phyloP scores from a whole-genome alignment of 2,888 invertebrate genomes.

The Melanostoma mellinum region DNA sequence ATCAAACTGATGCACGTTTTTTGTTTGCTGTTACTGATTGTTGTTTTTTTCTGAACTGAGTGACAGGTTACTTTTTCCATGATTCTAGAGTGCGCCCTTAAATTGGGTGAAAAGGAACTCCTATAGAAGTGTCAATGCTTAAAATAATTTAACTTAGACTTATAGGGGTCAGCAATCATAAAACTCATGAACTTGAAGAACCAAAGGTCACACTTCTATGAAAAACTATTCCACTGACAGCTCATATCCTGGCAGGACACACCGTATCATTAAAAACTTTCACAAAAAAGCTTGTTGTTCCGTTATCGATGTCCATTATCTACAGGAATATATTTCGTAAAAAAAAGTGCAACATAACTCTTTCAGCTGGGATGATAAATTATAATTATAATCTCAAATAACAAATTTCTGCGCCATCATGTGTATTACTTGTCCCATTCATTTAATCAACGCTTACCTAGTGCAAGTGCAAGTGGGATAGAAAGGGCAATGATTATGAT shows the following conservation, averaged over 20 bases:
- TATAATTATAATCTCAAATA: neutral
- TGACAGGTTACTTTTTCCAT: slow-evolving; percentile 55
- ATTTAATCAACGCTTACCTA: neutral
- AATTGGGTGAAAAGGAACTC: too few relatives aligned
- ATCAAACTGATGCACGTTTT: slow-evolving; percentile 41
- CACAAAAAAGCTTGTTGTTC: too few relatives aligned
- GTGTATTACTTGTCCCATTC: neutral
- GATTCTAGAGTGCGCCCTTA: neutral
- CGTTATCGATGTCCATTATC: too few relatives aligned
- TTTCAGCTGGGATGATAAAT: neutral
- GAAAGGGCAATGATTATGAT: slow-evolving; percentile 2
- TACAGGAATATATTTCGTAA: neutral
- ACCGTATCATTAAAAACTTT: too few relatives aligned
- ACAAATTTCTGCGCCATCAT: neutral
- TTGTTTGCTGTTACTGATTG: neutral
- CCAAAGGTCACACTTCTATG: too few relatives aligned
- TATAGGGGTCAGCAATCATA: too few relatives aligned
- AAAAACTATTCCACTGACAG: too few relatives aligned
- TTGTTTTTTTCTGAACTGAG: slow-evolving; percentile 33
- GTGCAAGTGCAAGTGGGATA: neutral
- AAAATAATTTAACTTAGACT: too few relatives aligned
- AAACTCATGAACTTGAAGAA: too few relatives aligned
- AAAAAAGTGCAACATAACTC: neutral
- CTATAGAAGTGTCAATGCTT: too few relatives aligned
- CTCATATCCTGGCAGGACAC: too few relatives aligned